A percentile compares a stretch with the other conserved stretches of the same genome.
Evolutionary conservation across 2,797 vertebrate genomes (phyloP).

Genomic region (Takifugu rubripes): DNA sequence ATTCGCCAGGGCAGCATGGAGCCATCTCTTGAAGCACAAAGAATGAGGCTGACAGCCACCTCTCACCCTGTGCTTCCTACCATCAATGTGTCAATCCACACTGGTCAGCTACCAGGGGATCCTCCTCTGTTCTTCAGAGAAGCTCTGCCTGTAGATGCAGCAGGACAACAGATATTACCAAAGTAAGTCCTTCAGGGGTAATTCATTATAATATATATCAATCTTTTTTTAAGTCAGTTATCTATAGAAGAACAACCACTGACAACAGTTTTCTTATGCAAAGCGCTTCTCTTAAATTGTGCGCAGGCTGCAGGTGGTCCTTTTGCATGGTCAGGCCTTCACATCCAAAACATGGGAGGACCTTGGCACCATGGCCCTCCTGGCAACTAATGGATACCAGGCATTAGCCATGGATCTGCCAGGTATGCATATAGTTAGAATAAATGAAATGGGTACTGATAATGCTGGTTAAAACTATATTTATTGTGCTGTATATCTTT

Average conservation of each 20-base stretch:
- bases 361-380: conserved; percentile 86
- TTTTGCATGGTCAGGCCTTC: conserved; percentile 93
- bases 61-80: conserved; percentile 47
- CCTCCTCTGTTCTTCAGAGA: conserved; percentile 89
- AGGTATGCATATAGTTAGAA: conserved; percentile 70
- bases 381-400: conserved; percentile 85
- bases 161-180: conserved; percentile 69
- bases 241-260: no score
- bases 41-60: conserved; percentile 61
- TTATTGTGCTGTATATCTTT: neutral
- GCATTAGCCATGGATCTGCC: conserved; percentile 91
- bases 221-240: neutral
- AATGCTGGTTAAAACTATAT: neutral
- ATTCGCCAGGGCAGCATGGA: conserved; percentile 78
- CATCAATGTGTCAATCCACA: conserved; percentile 77
- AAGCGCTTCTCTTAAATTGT: neutral
- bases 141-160: conserved; percentile 71
- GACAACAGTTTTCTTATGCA: neutral
- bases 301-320: conserved; percentile 82
- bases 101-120: conserved; percentile 78
- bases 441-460: neutral
- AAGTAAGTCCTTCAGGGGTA: conserved; percentile 69
- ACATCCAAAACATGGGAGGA: conserved; percentile 92
- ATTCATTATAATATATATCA: neutral
- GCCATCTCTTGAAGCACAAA: conserved; percentile 71